Evolutionary conservation across 2,888 invertebrate genomes (phyloP), one percentile per base, ranked within the genome.

Genomic region (Microplitis manilae): DNA sequence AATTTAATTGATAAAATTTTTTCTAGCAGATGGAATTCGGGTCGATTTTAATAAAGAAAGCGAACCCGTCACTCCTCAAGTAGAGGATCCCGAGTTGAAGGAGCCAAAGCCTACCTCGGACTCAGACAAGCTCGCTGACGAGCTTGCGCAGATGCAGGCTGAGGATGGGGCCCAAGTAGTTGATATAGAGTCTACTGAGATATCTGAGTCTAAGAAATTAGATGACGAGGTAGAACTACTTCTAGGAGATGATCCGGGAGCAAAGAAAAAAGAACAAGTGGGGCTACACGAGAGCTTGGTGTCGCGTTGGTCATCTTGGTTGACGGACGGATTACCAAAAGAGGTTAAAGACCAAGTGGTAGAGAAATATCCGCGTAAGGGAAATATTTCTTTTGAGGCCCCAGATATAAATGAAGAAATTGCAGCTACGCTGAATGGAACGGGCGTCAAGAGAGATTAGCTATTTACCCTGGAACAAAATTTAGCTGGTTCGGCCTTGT

Each of bases 291-390:
- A 69, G 39, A 76, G 68, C 59, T 68, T 81, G 9, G 75, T 74
- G 8, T 40, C 79, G 2, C 60, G 74, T 30, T 81, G 81, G 80
- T 15, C 70, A n/a, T 39, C 69, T 9, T 77, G 71, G 71, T 13
- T 79, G 5, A 41, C 60, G 5, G 30, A 73, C 4, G 77, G 81
- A 1, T 64, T 79, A 0, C 17, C 75, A 1, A 81, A 81, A 67
- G 81, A 80, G 40, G 15, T 20, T 2, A 77, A 74, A 65, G 75
- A 67, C 0, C 20, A 77, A n/a, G 5, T 80, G 7, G 13, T 81
- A 2, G 75, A 76, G 2, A 81, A 79, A 76, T 81, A 81, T 75
- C 75, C 79, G 4, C 75, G 79, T 62, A 75, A 78, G 20, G 77
- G 79, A 1, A 82, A 79, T 68, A 60, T 77, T 50, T 61, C 59